Base-by-base conservation (phyloP, 2,888 invertebrate genomes). In the Microdon myrmicae region DNA sequence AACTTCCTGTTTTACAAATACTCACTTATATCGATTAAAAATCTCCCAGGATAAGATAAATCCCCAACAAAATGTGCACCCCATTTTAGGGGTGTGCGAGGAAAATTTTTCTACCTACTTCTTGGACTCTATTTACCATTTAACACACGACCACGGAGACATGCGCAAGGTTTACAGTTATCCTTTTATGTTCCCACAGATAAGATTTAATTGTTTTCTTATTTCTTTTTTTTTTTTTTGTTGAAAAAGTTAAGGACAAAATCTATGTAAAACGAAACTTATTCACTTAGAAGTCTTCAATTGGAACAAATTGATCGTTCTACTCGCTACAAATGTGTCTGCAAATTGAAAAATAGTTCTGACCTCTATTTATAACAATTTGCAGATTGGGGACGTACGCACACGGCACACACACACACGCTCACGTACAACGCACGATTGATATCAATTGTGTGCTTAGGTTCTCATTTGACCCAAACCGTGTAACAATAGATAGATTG, bases 261-360 rank as follows among this genome's bases (percentile, higher is more conserved):
- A n/a, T n/a, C n/a, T n/a, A n/a, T n/a, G n/a, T n/a, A n/a, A n/a
- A n/a, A n/a, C n/a, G n/a, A n/a, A n/a, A n/a, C n/a, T n/a, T n/a
- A n/a, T n/a, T n/a, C n/a, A n/a, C n/a, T n/a, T n/a, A n/a, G n/a
- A n/a, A n/a, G n/a, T n/a, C n/a, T n/a, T n/a, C n/a, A n/a, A n/a
- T n/a, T n/a, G n/a, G n/a, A n/a, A n/a, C n/a, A n/a, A n/a, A n/a
- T n/a, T n/a, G n/a, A n/a, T n/a, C n/a, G n/a, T n/a, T n/a, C 13
- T 20, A 34, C 23, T 31, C 47, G 16, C 31, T 14, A 19, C 13
- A 29, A 19, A 32, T 43, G 17, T 55, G 51, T 44, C 48, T 38
- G 58, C 45, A 53, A 58, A 64, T 64, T 64, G 41, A 32, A 58
- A 64, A 64, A 64, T 64, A 47, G 51, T 41, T 56, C 14, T 64